Evolutionary conservation across 2,797 vertebrate species (phyloP).

Genomic region (Natrix natrix): DNA sequence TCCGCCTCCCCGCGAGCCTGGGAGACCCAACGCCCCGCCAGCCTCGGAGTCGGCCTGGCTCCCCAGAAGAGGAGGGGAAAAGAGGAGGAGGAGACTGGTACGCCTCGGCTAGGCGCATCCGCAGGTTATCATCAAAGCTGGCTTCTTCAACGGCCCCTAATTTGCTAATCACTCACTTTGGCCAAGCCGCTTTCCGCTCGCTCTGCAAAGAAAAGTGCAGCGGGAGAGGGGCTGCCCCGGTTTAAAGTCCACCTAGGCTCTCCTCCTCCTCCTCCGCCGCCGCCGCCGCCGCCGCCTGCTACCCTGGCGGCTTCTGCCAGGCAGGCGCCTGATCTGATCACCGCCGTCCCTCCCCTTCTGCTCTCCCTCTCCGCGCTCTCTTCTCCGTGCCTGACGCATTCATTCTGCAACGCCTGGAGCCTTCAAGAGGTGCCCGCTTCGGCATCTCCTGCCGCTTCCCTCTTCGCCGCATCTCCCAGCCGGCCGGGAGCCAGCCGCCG

Average conservation of each 20-base stretch:
- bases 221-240: neutral
- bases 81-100: neutral
- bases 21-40: too few species aligned
- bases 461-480: neutral
- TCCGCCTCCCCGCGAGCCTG: neutral
- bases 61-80: neutral
- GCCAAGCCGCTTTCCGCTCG: neutral
- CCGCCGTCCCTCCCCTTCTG: neutral
- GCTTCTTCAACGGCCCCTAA: too few species aligned
- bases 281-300: too few species aligned
- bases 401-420: conserved; percentile 44
- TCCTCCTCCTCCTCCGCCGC: neutral
- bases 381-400: conserved; percentile 51
- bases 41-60: neutral
- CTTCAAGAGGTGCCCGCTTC: neutral
- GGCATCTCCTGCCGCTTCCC: neutral
- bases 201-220: conserved; percentile 6
- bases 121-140: neutral
- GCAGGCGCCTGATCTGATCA: conserved; percentile 11
- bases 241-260: neutral
- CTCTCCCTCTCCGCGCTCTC: neutral
- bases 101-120: neutral
- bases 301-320: neutral
- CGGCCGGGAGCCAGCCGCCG: neutral
- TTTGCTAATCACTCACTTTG: neutral